These are phyloP conservation scores for Drosophila tripunctata DNA, from an alignment of 2,888 invertebrate genomes.

Conservation along the genomic window DNA sequence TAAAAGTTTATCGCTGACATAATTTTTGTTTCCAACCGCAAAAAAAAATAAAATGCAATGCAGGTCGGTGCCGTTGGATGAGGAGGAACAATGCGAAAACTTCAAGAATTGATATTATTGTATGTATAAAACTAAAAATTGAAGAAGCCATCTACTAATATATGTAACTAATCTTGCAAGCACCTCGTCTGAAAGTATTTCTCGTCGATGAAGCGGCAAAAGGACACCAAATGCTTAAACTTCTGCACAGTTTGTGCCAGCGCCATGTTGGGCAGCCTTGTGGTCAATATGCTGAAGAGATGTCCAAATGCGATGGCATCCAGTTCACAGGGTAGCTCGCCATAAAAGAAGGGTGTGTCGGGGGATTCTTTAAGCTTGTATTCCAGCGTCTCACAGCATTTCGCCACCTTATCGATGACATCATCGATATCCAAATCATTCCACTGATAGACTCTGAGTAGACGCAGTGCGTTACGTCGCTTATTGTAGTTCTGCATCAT, in stretches of 20 bases:
- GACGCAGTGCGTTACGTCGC: slow-evolving; percentile 88
- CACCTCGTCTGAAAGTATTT: slow-evolving; percentile 87
- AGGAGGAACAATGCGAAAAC: slow-evolving; percentile 10
- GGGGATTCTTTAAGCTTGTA: slow-evolving; percentile 90
- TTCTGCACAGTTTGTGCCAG: slow-evolving; percentile 92
- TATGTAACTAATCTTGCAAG: slow-evolving; percentile 40
- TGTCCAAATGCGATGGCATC: slow-evolving; percentile 99
- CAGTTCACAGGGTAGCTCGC: slow-evolving; percentile 94
- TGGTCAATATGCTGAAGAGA: slow-evolving; percentile 96
- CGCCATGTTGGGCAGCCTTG: slow-evolving; percentile 92
- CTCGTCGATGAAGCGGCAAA: slow-evolving; percentile 93
- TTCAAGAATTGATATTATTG: slow-evolving; percentile 16
- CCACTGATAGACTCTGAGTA: slow-evolving; percentile 93
- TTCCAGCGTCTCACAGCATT: slow-evolving; percentile 94
- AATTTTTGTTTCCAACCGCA: neutral
- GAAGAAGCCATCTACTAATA: neutral
- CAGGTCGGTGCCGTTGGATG: neutral
- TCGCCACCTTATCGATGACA: slow-evolving; percentile 89
- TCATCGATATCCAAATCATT: slow-evolving; percentile 91
- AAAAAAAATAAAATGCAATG: slow-evolving; percentile 1
- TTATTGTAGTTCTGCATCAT: slow-evolving; percentile 92
- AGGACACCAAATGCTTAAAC: slow-evolving; percentile 90
- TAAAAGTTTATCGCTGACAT: neutral
- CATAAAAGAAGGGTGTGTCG: slow-evolving; percentile 90
- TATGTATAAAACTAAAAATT: slow-evolving; percentile 21